Evolutionary conservation across 2,888 invertebrate genomes (phyloP).

Genomic region (Andricus quercusramuli): DNA sequence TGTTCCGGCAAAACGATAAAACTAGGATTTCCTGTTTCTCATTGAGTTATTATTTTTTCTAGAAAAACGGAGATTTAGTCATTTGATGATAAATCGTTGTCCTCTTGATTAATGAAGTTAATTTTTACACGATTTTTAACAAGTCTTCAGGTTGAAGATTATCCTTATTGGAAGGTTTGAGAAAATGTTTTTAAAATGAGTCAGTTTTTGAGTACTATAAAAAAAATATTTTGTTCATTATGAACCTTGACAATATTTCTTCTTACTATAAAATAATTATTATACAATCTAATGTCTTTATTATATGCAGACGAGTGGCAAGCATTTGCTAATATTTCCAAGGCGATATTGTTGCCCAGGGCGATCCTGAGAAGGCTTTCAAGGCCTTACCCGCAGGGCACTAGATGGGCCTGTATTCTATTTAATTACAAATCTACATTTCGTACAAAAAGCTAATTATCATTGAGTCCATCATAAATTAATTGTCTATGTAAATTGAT

Average conservation of each 20-base stretch:
- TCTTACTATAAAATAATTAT: slow-evolving; percentile 8
- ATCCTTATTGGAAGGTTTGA: background rate
- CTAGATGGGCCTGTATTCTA: slow-evolving; percentile 32
- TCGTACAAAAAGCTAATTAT: background rate
- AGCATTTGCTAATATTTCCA: slow-evolving; percentile 47
- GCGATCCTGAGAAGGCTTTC: slow-evolving; percentile 42
- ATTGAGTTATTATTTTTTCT: background rate
- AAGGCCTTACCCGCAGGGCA: slow-evolving; percentile 31
- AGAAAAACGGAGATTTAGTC: background rate
- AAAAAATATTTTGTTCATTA: background rate
- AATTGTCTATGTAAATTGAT: background rate
- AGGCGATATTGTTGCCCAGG: slow-evolving; percentile 54
- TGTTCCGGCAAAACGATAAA: background rate
- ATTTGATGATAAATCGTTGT: background rate
- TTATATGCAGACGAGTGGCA: slow-evolving; percentile 27
- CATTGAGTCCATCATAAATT: background rate
- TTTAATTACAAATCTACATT: slow-evolving; percentile 39
- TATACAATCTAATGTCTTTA: slow-evolving; percentile 23
- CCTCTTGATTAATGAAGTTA: background rate
- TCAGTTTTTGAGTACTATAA: too few relatives aligned
- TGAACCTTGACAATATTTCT: slow-evolving; percentile 23
- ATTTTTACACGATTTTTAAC: background rate
- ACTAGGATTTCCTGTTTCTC: slow-evolving; percentile 13
- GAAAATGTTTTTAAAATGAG: background rate
- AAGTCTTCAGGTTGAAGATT: background rate